Conservation (phyloP, 2,888 invertebrate species). For the Gastracanthus pulcherrimus region DNA sequence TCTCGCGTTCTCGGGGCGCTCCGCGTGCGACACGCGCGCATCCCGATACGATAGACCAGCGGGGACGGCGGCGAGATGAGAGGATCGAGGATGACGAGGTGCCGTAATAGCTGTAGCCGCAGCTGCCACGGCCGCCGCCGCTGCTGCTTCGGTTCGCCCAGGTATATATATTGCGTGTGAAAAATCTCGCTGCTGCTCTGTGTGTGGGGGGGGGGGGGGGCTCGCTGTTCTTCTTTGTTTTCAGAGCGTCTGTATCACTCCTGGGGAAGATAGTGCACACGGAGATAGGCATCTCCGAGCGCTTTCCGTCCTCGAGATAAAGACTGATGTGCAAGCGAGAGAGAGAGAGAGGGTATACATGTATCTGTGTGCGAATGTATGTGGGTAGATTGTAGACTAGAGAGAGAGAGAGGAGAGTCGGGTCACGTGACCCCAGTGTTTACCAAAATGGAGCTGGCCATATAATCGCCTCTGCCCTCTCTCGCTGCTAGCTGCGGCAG, state of each 20-base stretch:
- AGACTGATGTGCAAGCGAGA: not conserved
- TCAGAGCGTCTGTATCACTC: not conserved
- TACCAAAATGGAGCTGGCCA: slow-evolving; percentile 75
- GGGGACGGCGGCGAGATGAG: slow-evolving; percentile 17
- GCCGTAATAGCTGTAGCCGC: too few relatives aligned
- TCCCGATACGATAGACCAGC: not conserved
- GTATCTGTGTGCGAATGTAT: not conserved
- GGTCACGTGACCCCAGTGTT: slow-evolving; percentile 76
- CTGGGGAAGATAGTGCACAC: too few relatives aligned
- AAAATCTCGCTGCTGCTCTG: not conserved
- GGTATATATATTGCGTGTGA: too few relatives aligned
- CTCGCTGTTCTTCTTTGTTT: too few relatives aligned
- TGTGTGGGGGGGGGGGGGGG: not conserved
- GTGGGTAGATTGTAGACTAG: not conserved
- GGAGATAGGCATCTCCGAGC: too few relatives aligned
- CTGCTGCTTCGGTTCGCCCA: slow-evolving; percentile 33
- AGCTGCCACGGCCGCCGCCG: slow-evolving; percentile 20
- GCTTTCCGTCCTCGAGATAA: not conserved
- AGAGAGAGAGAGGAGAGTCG: slow-evolving; percentile 59
- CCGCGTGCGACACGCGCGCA: not conserved
- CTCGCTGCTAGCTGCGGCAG: slow-evolving; percentile 14
- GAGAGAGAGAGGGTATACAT: not conserved
- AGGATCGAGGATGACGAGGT: slow-evolving; percentile 19
- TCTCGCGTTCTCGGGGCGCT: too few relatives aligned
- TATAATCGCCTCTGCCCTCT: too few relatives aligned